These are phyloP conservation scores for Drosophila hamatofila DNA, from an alignment of 2,888 invertebrate genomes.

Conservation along the genomic window DNA sequence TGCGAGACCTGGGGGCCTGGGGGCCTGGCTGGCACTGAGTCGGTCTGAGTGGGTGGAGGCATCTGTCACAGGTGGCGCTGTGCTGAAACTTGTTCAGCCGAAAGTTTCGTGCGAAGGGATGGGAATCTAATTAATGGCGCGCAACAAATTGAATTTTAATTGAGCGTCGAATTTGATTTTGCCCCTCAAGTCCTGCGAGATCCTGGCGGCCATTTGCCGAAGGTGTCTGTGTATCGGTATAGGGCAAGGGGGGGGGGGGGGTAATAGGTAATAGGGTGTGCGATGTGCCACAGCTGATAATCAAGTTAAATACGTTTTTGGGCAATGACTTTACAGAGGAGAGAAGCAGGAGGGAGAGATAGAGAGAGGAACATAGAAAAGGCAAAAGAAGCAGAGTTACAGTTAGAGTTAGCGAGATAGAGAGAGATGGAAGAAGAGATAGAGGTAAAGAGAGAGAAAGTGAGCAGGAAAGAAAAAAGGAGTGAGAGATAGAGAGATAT, in stretches of 20 bases:
- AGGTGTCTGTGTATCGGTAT: slow-evolving; percentile 22
- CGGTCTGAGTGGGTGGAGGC: neutral
- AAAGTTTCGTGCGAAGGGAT: neutral
- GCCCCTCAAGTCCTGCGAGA: slow-evolving; percentile 34
- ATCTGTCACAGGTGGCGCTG: slow-evolving; percentile 52
- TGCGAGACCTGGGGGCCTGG: neutral
- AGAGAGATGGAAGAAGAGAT: neutral
- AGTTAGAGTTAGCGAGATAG: neutral
- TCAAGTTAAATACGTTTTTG: slow-evolving; percentile 43
- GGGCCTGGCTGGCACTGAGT: neutral
- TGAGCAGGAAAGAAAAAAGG: fast-evolving
- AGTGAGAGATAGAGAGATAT: neutral
- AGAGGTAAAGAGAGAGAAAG: neutral
- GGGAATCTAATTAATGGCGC: slow-evolving; percentile 77
- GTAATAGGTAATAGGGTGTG: neutral
- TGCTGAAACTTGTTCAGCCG: slow-evolving; percentile 34
- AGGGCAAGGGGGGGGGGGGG: neutral
- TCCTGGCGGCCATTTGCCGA: slow-evolving; percentile 13
- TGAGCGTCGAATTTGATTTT: slow-evolving; percentile 80
- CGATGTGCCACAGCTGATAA: slow-evolving; percentile 39
- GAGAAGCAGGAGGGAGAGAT: neutral
- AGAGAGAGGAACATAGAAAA: too few relatives aligned
- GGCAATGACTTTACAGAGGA: slow-evolving; percentile 18
- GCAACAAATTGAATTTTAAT: slow-evolving; percentile 77
- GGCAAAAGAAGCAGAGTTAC: neutral